Conservation (phyloP, 2,113 vertebrate species). For the Phaetusa simplex region DNA sequence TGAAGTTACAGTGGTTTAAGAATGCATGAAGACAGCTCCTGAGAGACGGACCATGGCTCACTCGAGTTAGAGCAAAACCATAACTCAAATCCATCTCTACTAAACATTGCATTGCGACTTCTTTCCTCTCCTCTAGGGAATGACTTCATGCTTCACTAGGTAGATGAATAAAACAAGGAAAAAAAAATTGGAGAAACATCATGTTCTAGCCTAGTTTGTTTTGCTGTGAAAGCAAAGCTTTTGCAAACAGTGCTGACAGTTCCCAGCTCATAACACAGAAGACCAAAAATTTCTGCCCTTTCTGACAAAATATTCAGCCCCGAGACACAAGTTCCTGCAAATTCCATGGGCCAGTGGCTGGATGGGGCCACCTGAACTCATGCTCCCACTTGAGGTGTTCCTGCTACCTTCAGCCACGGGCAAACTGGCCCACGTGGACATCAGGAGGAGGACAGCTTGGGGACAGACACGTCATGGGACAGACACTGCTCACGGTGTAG, state of each 20-base stretch:
- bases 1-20: accelerated
- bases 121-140: background rate
- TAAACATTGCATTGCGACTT: background rate
- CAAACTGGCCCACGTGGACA: background rate
- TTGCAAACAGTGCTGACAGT: background rate
- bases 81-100: background rate
- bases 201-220: background rate
- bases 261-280: background rate
- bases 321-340: background rate
- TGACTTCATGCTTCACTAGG: background rate
- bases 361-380: background rate
- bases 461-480: no score
- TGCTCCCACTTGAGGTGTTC: background rate
- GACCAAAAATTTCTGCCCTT: background rate
- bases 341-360: accelerated
- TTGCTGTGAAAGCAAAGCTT: accelerated
- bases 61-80: background rate
- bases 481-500: no score
- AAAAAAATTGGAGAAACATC: background rate
- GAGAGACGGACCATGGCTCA: background rate
- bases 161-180: background rate
- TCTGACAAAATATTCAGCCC: background rate
- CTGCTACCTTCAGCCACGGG: background rate
- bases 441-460: background rate
- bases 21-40: background rate